phyloP scores from a whole-genome alignment of 1,140 invertebrate genomes.

The Megathymus violae region DNA sequence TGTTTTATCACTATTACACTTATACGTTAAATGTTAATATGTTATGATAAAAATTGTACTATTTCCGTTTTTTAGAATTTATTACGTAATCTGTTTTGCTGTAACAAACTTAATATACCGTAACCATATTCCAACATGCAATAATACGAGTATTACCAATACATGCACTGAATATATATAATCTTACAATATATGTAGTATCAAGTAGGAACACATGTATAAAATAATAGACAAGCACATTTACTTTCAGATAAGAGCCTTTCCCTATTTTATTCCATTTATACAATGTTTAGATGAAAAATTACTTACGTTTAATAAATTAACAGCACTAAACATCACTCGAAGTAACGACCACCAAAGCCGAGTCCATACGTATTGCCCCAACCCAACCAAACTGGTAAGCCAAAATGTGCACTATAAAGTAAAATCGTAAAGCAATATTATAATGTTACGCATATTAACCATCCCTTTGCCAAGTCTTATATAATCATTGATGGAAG shows the following conservation, averaged over 20 bases:
- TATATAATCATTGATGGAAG: background rate
- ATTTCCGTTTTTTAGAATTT: too few relatives aligned
- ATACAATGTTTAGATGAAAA: conserved; percentile 29
- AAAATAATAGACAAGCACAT: conserved; percentile 9
- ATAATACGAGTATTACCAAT: background rate
- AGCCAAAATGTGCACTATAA: conserved; percentile 24
- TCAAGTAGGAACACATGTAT: background rate
- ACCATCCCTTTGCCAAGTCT: background rate
- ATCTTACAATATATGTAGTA: background rate
- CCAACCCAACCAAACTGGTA: conserved; percentile 20
- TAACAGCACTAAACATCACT: conserved; percentile 34
- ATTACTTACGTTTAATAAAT: conserved; percentile 35
- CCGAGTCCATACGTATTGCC: conserved; percentile 16
- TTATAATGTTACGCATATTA: conserved; percentile 2
- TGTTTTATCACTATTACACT: too few relatives aligned
- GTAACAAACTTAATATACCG: background rate
- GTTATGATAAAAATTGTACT: too few relatives aligned
- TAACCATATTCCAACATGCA: background rate
- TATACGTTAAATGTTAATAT: too few relatives aligned
- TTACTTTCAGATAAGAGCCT: background rate
- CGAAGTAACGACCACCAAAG: conserved; percentile 37
- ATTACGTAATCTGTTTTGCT: background rate
- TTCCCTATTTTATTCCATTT: background rate
- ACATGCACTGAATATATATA: background rate
- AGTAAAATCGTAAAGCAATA: conserved; percentile 13